Percentiles rank a stretch among this genome's conserved stretches.
phyloP scores from a whole-genome alignment of 2,888 invertebrate genomes.

The Chrysolina haemoptera region DNA sequence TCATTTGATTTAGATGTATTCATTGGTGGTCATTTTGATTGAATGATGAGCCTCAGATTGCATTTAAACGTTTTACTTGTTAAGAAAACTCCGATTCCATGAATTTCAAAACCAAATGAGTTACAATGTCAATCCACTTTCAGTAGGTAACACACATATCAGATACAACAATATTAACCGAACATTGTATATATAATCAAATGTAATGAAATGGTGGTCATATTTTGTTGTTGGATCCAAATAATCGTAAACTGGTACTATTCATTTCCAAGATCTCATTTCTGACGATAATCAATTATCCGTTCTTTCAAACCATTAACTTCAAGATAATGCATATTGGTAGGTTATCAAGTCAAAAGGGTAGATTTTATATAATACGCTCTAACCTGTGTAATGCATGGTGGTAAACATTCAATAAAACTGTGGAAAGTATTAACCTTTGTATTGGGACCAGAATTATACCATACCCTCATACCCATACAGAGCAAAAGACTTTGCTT shows the following conservation, averaged over 20 bases:
- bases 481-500: no score
- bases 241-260: background rate
- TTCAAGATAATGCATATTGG: background rate
- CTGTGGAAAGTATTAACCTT: background rate
- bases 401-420: background rate
- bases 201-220: background rate
- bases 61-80: background rate
- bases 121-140: constrained; percentile 15
- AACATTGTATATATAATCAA: constrained; percentile 30
- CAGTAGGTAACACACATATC: constrained; percentile 31
- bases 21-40: background rate
- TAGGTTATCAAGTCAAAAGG: background rate
- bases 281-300: background rate
- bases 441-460: background rate
- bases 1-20: constrained; percentile 12
- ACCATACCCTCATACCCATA: no score
- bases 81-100: background rate
- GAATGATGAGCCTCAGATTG: background rate
- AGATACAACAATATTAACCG: constrained; percentile 16
- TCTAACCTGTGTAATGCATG: background rate
- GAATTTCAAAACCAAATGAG: constrained; percentile 21
- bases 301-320: background rate
- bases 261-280: constrained; percentile 11
- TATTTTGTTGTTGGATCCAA: background rate
- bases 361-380: background rate